Percentiles rank a stretch among this genome's conserved stretches.
phyloP scores from a whole-genome alignment of 2,113 vertebrate species.

The Sinosuthora webbiana region DNA sequence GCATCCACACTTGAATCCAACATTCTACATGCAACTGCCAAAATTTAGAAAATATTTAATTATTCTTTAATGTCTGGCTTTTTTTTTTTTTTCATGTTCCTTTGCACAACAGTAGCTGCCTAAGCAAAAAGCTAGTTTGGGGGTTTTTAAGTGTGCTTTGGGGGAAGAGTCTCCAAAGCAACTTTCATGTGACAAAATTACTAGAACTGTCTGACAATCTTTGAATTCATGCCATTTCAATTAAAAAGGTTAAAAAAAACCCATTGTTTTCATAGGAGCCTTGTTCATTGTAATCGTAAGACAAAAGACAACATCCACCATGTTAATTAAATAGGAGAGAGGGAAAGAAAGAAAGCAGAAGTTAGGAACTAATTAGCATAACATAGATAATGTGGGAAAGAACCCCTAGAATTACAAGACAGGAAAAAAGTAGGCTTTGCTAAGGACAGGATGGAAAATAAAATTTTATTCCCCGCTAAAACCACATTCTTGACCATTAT shows the following conservation, averaged over 20 bases:
- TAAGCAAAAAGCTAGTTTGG: not conserved
- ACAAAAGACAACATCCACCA: not conserved
- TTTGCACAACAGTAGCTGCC: not conserved
- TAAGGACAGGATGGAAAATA: not conserved
- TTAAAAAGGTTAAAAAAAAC: conserved; percentile 2
- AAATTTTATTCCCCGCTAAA: not conserved
- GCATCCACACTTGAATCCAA: not conserved
- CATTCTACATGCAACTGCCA: not conserved
- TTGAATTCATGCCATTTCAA: conserved; percentile 39
- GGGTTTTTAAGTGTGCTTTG: not conserved
- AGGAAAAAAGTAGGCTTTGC: not conserved
- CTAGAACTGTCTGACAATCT: not conserved
- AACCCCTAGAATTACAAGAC: not conserved
- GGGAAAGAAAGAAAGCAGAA: not conserved
- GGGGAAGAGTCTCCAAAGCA: not conserved
- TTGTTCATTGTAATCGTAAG: not conserved
- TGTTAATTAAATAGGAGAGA: not conserved
- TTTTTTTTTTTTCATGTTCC: not conserved
- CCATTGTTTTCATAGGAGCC: not conserved
- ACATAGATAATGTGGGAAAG: not conserved
- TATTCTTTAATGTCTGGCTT: not conserved
- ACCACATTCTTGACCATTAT: not conserved
- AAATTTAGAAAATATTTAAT: not conserved
- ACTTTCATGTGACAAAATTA: not conserved
- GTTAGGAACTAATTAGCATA: not conserved